Evolutionary conservation across 2,797 vertebrate genomes (phyloP), one percentile per base, ranked within the genome.

Genomic region (Amphiprion clarkii): DNA sequence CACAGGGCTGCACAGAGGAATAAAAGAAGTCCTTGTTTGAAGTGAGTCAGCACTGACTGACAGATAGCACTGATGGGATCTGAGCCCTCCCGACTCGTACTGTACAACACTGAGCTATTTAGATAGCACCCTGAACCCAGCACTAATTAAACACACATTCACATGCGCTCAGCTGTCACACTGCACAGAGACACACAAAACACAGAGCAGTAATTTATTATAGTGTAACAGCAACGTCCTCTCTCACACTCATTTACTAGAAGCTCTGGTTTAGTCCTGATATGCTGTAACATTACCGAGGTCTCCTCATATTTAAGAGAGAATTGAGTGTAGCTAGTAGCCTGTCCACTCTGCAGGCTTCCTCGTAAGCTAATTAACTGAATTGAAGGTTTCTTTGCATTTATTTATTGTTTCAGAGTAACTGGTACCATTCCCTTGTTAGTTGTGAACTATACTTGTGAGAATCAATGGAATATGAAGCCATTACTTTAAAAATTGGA

Each of bases 11-110:
- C 86, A 69, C 81, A 68, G 71, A 66, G 68, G 68, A 88, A 88
- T 78, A 85, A 91, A 90, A 82, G 82, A 79, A 78, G 39, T 69
- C 70, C 78, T 93, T 93, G 92, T 93, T 76, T 84, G 42, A 72
- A 66, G 42, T 78, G 86, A 92, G 65, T 91, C 88, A 83, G 88
- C 86, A 73, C 67, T 70, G 79, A 92, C 80, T 87, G 83, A 88
- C 79, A 82, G 87, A 88, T 74, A 51, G 73, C 61, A 82, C 58
- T 76, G 79, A 83, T 78, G 80, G 84, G 79, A 84, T 76, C 81
- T 82, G 78, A 90, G 71, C 76, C 86, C 72, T 71, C 74, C 74
- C 66, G 62, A 39, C 46, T 60, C 71, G 62, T 72, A 90, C 86
- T 90, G 88, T 90, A 90, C 79, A 84, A 87, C 83, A 91, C 84